Evolutionary conservation across 2,888 invertebrate species (phyloP), one percentile per base, ranked within the genome.

Genomic region (Elegia similella): DNA sequence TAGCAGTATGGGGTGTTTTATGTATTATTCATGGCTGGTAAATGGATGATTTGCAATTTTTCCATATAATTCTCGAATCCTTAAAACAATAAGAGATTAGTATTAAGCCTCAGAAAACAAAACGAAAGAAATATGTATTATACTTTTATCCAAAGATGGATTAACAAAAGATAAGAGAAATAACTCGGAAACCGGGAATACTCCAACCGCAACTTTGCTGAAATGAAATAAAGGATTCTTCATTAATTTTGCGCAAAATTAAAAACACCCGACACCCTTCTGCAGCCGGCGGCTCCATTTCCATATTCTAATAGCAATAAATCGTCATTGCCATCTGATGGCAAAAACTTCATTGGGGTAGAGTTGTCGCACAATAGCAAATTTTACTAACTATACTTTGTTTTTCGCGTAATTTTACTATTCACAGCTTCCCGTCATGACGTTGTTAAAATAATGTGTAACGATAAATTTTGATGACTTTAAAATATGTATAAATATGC

Each of bases 221-320:
- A 76, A 80, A 76, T 76, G 69, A 77, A 78, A 80, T 75, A 77
- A 75, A 67, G 68, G 75, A 81, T 77, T 82, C 78, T 81, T 82
- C 79, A 81, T 84, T 84, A 82, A 82, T 82, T 83, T 80, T 69
- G 75, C 64, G 69, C 75, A 70, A 80, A 84, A 86, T 87, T 86
- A 86, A 85, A 87, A 88, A 83, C 80, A 79, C 69, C 78, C 72
- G 75, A 76, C 73, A 70, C 76, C 73, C 73, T 78, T 73, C 67
- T 65, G 70, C 76, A 78, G 75, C 73, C 69, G 76, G 72, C 75
- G 70, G 73, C 68, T 48, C 69, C 65, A 82, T 81, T 86, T 78
- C 75, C 81, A 82, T 84, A 84, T 79, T 84, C 75, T 80, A 84
- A 81, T 75, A 75, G 76, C 76, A 68, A 82, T 84, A 81, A 86